Evolutionary conservation across 2,888 invertebrate genomes (phyloP).

Genomic region (Nasonia oneida): DNA sequence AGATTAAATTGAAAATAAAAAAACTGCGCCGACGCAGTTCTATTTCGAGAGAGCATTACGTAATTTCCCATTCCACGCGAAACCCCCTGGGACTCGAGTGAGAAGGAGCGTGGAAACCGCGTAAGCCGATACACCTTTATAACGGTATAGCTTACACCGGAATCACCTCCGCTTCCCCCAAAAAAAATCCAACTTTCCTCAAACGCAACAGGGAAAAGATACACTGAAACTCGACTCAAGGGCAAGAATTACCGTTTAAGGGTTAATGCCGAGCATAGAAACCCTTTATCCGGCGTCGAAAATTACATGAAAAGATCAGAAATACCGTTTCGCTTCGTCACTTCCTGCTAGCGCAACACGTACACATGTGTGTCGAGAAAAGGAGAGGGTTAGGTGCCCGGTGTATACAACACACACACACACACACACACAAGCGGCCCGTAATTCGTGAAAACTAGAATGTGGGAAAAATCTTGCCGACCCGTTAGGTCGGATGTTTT

Average conservation of each 20-base stretch:
- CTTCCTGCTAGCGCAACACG: conserved; percentile 62
- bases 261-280: conserved; percentile 54
- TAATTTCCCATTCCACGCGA: conserved; percentile 49
- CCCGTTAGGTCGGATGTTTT: conserved; percentile 71
- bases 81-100: neutral
- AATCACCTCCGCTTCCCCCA: conserved; percentile 22
- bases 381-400: conserved; percentile 46
- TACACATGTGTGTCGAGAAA: neutral
- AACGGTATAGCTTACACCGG: conserved; percentile 52
- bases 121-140: conserved; percentile 23
- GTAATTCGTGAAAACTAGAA: conserved; percentile 74
- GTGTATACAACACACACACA: too few species aligned
- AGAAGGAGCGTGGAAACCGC: conserved; percentile 17
- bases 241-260: conserved; percentile 61
- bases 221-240: conserved; percentile 47
- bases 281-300: conserved; percentile 51
- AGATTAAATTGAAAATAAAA: conserved; percentile 38
- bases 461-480: conserved; percentile 76
- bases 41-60: conserved; percentile 27
- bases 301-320: conserved; percentile 65
- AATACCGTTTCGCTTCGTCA: conserved; percentile 67
- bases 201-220: neutral
- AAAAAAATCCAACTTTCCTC: conserved; percentile 35
- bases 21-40: too few species aligned
- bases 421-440: conserved; percentile 16